Conservation (phyloP, 2,797 vertebrate species). For the Tiaroga cobitis region DNA sequence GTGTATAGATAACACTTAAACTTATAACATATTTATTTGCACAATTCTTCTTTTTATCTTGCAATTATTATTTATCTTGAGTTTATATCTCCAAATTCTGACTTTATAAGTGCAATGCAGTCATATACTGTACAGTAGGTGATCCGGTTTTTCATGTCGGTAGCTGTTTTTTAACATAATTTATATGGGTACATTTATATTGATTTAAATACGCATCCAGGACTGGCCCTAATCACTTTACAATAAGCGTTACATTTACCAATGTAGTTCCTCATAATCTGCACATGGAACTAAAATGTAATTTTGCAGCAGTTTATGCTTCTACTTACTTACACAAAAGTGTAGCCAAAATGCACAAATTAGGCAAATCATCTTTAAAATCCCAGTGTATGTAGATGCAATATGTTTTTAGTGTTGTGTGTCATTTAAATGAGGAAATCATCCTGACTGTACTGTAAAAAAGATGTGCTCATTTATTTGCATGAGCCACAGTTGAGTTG, state of each 20-base stretch:
- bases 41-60: background rate
- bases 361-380: background rate
- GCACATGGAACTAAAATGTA: background rate
- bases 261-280: background rate
- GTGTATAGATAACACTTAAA: background rate
- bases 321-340: too few relatives aligned
- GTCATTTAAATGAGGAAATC: slow-evolving; percentile 1
- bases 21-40: background rate
- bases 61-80: background rate
- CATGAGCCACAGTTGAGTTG: background rate
- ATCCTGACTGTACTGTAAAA: background rate
- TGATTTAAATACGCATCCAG: background rate
- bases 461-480: slow-evolving; percentile 6
- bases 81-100: background rate
- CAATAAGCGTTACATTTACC: background rate
- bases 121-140: background rate
- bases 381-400: background rate
- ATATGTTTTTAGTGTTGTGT: slow-evolving; percentile 1
- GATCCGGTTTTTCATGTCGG: background rate
- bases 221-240: background rate
- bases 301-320: background rate
- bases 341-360: background rate
- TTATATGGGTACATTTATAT: background rate
- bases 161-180: background rate
- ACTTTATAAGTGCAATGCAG: background rate